Conservation (phyloP, 2,888 invertebrate genomes). For the Chymomyza caudatula region DNA sequence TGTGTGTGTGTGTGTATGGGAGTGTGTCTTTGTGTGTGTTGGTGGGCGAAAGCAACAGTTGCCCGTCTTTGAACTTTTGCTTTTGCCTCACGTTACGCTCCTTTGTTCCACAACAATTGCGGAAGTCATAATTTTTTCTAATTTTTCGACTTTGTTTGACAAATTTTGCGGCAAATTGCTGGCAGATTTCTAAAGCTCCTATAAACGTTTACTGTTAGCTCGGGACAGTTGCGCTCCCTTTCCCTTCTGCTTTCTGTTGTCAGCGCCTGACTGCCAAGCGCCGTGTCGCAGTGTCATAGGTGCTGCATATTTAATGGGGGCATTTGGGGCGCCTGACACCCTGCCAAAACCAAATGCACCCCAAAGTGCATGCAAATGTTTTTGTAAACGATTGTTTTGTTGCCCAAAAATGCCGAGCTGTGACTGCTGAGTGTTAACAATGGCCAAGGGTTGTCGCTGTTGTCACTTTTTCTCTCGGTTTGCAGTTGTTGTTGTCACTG, state of each 20-base stretch:
- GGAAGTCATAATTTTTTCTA: conserved; percentile 61
- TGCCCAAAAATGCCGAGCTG: conserved; percentile 26
- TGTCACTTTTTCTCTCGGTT: background rate
- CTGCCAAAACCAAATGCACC: conserved; percentile 46
- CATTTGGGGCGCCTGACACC: background rate
- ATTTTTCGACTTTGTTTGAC: conserved; percentile 47
- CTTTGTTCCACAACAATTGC: conserved; percentile 50
- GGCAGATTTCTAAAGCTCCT: conserved; percentile 29
- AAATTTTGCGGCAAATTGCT: conserved; percentile 59
- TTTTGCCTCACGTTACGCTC: conserved; percentile 41
- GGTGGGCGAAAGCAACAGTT: conserved; percentile 54
- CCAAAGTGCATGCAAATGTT: conserved; percentile 65
- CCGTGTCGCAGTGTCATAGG: conserved; percentile 47
- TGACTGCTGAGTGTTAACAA: conserved; percentile 27
- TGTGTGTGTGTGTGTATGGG: conserved; percentile 2
- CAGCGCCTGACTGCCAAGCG: conserved; percentile 50
- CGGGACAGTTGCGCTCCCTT: conserved; percentile 7
- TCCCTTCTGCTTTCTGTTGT: background rate
- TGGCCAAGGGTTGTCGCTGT: conserved; percentile 13
- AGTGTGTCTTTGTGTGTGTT: conserved; percentile 11
- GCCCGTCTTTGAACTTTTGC: conserved; percentile 43
- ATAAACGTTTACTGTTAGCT: background rate
- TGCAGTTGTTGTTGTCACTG: conserved; percentile 30
- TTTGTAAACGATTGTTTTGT: conserved; percentile 57
- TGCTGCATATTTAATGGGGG: conserved; percentile 60